Percentiles rank a stretch among this genome's conserved stretches.
Conservation (phyloP, 92 coral and sea anemone genomes). For the Muricea muricata region DNA sequence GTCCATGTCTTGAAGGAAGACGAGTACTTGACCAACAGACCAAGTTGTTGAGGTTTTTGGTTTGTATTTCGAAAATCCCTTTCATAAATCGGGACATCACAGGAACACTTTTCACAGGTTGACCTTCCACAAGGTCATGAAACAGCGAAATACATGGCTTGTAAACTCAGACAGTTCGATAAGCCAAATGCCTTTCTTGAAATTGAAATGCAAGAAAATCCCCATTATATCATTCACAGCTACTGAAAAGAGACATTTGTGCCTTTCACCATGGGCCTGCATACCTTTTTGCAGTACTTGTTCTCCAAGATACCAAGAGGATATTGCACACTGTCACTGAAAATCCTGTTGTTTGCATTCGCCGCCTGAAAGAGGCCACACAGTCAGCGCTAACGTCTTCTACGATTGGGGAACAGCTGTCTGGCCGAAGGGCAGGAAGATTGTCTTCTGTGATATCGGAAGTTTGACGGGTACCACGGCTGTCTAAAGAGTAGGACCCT, state of each 20-base stretch:
- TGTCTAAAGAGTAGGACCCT: too few relatives aligned
- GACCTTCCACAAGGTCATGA: slow-evolving; percentile 44
- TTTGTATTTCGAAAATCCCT: not conserved
- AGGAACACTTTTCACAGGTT: slow-evolving; percentile 13
- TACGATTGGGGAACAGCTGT: too few relatives aligned
- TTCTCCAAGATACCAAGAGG: too few relatives aligned
- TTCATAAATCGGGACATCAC: not conserved
- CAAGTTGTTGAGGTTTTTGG: not conserved
- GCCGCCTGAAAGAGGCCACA: too few relatives aligned
- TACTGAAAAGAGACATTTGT: slow-evolving; percentile 55
- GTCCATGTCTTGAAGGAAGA: not conserved
- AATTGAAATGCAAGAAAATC: slow-evolving; percentile 29
- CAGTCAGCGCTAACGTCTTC: too few relatives aligned
- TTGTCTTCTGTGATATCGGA: too few relatives aligned
- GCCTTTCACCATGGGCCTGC: too few relatives aligned
- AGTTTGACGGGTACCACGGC: too few relatives aligned
- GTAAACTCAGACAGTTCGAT: slow-evolving; percentile 52
- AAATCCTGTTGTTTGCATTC: too few relatives aligned
- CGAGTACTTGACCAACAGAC: not conserved
- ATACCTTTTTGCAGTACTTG: too few relatives aligned
- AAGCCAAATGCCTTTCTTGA: not conserved
- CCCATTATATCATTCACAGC: slow-evolving; percentile 57
- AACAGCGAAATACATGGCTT: slow-evolving; percentile 59
- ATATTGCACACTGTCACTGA: too few relatives aligned
- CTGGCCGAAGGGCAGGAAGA: too few relatives aligned